Base-by-base conservation (phyloP, 2,888 invertebrate genomes). In the Eucera pruinosa region DNA sequence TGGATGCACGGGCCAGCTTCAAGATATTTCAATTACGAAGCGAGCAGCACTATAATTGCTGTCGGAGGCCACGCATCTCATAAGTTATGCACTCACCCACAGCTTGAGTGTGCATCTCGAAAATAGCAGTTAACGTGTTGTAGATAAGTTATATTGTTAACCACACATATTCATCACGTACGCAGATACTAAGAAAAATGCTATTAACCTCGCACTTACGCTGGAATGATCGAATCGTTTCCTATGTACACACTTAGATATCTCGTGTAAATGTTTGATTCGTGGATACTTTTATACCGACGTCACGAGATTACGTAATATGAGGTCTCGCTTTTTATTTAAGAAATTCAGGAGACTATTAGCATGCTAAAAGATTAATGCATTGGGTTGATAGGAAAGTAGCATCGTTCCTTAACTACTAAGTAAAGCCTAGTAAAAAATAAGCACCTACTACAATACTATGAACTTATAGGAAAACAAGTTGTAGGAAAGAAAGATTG, bases 11-110 rank as follows among this genome's bases (percentile, higher is more conserved):
- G 66, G 71, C 78, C 73, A 78, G 86, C 83, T 87, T 89, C 82
- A 83, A 85, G 88, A 90, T 89, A 89, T 90, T 90, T 90, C 90
- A 90, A 89, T 90, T 89, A 90, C 82, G 86, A 61, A 78, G 65
- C 52, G 27, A 70, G 58, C 64, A 58, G 68, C 78, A 77, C 61
- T 81, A 77, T 87, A 87, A 86, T 87, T 86, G 84, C 83, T 68
- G 76, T 81, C 80, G 70, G n/a, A n/a, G 52, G 75, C 71, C 69
- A 75, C 78, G 70, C 80, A 65, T 81, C 77, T 83, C 85, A 76
- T 84, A 88, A 83, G 81, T 85, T 65, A 79, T 50, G 45, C 70
- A 84, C 79, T 81, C 80, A 71, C 61, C 25, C 68, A 54, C 25
- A 18, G 48, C 47, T 45, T 7, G 13, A 27, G 36, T 36, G 18